These are phyloP conservation scores for Psylliodes chrysocephalus DNA, from an alignment of 2,888 invertebrate genomes.

Conservation along the genomic window DNA sequence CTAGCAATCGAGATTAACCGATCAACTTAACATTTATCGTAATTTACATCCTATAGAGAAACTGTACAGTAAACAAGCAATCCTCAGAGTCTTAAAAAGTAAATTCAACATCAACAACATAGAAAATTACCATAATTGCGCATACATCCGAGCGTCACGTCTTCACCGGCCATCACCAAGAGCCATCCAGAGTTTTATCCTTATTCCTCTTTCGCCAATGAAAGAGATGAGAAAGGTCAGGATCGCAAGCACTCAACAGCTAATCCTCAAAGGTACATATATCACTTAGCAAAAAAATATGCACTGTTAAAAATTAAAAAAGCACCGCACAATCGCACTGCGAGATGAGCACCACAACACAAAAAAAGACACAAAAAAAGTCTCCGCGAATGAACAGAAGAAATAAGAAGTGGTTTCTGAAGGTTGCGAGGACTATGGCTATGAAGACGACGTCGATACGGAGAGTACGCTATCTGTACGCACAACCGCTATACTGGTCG, in stretches of 20 bases:
- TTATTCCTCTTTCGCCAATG: slow-evolving; percentile 12
- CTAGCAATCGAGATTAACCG: too few relatives aligned
- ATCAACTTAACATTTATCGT: background rate
- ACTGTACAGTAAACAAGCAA: slow-evolving; percentile 19
- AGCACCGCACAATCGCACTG: slow-evolving; percentile 13
- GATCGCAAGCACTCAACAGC: slow-evolving; percentile 7
- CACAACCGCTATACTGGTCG: slow-evolving; percentile 54
- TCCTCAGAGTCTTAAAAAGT: slow-evolving; percentile 37
- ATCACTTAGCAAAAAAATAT: slow-evolving; percentile 17
- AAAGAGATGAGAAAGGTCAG: slow-evolving; percentile 10
- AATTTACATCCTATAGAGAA: background rate
- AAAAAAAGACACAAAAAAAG: slow-evolving; percentile 7
- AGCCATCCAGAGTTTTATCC: slow-evolving; percentile 28
- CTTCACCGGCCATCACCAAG: slow-evolving; percentile 30
- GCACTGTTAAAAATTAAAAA: slow-evolving; percentile 7
- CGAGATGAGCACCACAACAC: slow-evolving; percentile 5
- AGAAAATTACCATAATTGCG: slow-evolving; percentile 50
- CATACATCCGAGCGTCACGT: slow-evolving; percentile 30
- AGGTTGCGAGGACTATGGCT: slow-evolving; percentile 26
- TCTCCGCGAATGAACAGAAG: background rate
- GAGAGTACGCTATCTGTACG: slow-evolving; percentile 36
- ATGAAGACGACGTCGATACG: slow-evolving; percentile 38
- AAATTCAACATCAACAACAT: slow-evolving; percentile 25
- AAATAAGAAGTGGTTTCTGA: slow-evolving; percentile 22
- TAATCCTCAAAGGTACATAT: slow-evolving; percentile 16